phyloP scores from a whole-genome alignment of 2,113 vertebrate genomes.

The Argyrosomus japonicus region DNA sequence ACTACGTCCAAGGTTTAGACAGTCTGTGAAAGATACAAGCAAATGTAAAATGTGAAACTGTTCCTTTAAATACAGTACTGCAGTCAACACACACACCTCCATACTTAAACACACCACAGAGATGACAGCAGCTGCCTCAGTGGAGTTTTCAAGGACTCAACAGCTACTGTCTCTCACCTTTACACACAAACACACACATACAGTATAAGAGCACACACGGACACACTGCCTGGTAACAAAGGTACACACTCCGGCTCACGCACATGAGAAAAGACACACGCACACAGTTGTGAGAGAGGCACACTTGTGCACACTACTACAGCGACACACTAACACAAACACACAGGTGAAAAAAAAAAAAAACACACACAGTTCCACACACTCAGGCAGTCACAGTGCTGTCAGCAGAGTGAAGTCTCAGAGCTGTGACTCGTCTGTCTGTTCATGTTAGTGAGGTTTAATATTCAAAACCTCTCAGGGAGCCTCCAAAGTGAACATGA shows the following conservation, averaged over 20 bases:
- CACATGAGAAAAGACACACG: neutral
- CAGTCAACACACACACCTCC: conserved; percentile 7
- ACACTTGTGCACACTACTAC: neutral
- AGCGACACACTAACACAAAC: neutral
- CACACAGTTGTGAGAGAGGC: neutral
- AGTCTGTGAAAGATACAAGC: too few species aligned
- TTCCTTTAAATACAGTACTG: neutral
- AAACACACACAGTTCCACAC: neutral
- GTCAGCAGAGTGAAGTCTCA: conserved; percentile 46
- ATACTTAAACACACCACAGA: neutral
- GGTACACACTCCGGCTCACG: neutral
- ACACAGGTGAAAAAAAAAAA: neutral
- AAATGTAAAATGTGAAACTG: neutral
- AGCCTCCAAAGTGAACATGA: conserved; percentile 36
- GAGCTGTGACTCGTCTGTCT: conserved; percentile 39
- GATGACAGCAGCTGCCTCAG: conserved; percentile 47
- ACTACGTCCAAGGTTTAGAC: too few species aligned
- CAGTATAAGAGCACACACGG: neutral
- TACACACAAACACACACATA: neutral
- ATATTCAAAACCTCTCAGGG: conserved; percentile 29
- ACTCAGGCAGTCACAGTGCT: conserved; percentile 1
- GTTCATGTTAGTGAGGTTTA: conserved; percentile 42
- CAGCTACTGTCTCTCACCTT: conserved; percentile 34
- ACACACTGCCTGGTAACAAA: conserved; percentile 9
- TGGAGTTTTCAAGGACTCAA: conserved; percentile 41